These are phyloP conservation scores for Fratercula arctica DNA, from an alignment of 2,797 vertebrate genomes.

Conservation along the genomic window DNA sequence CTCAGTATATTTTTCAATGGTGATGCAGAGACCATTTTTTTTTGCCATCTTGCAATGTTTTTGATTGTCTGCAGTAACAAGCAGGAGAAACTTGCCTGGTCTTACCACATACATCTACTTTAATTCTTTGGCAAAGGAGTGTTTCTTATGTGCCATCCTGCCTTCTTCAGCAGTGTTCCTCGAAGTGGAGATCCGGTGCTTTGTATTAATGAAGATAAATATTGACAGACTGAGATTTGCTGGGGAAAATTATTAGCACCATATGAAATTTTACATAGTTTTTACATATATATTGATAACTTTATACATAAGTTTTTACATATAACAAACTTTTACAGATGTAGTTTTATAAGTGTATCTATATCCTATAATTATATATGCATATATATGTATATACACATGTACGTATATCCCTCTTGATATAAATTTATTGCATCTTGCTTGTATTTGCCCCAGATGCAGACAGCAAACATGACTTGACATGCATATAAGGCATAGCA, in stretches of 20 bases:
- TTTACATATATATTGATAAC: neutral
- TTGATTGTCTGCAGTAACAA: neutral
- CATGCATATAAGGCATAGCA: neutral
- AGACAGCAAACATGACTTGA: neutral
- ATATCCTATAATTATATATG: neutral
- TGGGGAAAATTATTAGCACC: neutral
- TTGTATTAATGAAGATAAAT: neutral
- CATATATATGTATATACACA: too few species aligned
- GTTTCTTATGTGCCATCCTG: neutral
- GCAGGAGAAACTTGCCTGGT: neutral
- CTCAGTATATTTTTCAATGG: neutral
- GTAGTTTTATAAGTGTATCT: neutral
- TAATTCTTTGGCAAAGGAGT: neutral
- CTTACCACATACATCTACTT: neutral
- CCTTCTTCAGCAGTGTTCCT: rapidly evolving
- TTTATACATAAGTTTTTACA: neutral
- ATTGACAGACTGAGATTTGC: neutral
- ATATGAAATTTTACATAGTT: neutral
- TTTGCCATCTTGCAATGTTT: neutral
- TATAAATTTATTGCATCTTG: neutral
- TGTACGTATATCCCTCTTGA: neutral
- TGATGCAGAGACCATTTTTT: neutral
- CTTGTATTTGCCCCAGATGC: neutral
- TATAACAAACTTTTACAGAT: neutral
- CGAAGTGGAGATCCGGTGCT: neutral